A percentile compares a stretch with the other conserved stretches of the same genome.
phyloP scores from a whole-genome alignment of 2,888 invertebrate genomes.

The Aspidiotus destructor region DNA sequence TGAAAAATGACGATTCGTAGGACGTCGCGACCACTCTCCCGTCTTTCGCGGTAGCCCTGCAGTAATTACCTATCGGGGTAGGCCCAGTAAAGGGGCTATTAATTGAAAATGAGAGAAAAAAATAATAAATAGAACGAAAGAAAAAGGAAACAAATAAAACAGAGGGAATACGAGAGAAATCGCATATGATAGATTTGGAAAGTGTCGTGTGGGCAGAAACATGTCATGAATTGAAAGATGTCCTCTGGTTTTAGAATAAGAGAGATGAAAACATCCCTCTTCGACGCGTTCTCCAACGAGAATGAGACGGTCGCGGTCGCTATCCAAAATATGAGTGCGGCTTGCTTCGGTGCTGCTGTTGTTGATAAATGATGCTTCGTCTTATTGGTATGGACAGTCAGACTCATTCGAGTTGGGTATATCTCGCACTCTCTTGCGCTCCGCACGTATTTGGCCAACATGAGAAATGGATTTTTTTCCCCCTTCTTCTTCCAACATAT shows the following conservation, averaged over 20 bases:
- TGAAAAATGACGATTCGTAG: background rate
- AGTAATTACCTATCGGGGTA: conserved; percentile 18
- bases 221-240: conserved; percentile 34
- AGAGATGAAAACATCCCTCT: conserved; percentile 15
- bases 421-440: conserved; percentile 18
- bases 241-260: conserved; percentile 20
- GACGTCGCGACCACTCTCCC: background rate
- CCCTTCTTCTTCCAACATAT: background rate
- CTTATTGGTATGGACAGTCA: conserved; percentile 34
- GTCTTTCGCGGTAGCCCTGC: background rate
- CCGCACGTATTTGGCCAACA: conserved; percentile 17
- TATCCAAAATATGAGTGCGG: conserved; percentile 8
- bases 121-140: conserved; percentile 7
- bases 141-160: background rate
- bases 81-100: conserved; percentile 16
- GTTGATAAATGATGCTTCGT: conserved; percentile 34
- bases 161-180: conserved; percentile 9
- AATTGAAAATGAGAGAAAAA: conserved; percentile 7
- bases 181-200: conserved; percentile 32
- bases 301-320: background rate
- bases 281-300: background rate
- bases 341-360: conserved; percentile 26
- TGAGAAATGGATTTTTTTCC: conserved; percentile 31
- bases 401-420: conserved; percentile 21
- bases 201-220: conserved; percentile 32